Conservation (phyloP, 2,888 invertebrate genomes). For the Limnephilus auricula region DNA sequence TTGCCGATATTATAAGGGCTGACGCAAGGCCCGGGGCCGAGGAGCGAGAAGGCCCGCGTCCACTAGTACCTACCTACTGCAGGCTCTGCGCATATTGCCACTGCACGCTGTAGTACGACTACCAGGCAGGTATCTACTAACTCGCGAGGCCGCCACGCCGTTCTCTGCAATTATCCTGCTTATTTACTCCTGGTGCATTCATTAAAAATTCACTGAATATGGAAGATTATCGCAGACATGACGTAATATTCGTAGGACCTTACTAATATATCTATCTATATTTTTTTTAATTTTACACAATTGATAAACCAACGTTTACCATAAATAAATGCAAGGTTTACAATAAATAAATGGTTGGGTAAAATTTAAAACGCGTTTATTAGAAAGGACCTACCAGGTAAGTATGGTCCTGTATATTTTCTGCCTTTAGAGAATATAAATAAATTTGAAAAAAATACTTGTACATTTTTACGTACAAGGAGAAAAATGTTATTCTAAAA, state of each 20-base stretch:
- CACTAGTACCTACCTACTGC: not conserved
- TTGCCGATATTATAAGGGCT: constrained; percentile 26
- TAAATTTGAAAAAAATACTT: no score
- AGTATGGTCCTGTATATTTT: no score
- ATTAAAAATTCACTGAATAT: not conserved
- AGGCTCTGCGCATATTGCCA: not conserved
- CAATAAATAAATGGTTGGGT: no score
- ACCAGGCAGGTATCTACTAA: not conserved
- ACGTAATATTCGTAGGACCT: not conserved
- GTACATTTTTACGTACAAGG: no score
- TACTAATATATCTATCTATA: no score
- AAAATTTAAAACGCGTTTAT: no score
- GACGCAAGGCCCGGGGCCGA: constrained; percentile 34
- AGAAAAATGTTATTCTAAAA: no score
- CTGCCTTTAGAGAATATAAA: no score
- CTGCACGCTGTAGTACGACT: not conserved
- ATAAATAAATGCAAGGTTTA: no score
- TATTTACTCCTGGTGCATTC: not conserved
- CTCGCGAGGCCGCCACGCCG: not conserved
- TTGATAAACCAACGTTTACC: no score
- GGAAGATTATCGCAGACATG: not conserved
- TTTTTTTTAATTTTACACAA: no score
- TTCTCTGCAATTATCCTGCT: not conserved
- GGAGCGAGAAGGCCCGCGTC: not conserved
- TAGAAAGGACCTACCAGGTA: no score